Evolutionary conservation across 2,113 vertebrate species (phyloP), one percentile per base, ranked within the genome.

Genomic region (Serilophus lunatus): DNA sequence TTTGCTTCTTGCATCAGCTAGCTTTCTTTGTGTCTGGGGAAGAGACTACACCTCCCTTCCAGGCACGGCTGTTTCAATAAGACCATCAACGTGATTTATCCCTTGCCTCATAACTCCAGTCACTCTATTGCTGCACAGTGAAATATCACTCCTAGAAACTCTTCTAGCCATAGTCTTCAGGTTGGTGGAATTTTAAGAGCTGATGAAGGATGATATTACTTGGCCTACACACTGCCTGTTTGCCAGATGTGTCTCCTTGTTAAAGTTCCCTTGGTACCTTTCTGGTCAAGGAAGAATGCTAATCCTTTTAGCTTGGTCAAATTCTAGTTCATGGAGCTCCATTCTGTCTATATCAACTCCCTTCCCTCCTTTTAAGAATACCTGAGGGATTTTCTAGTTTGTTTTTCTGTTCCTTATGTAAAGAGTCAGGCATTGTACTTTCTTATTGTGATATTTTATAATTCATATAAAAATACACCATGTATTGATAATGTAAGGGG

Each of bases 301-400:
- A 95, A 95, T 93, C 45, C 89, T 91, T 90, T 95, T 90, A 96
- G 54, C 85, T 85, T 97, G 90, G 89, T 97, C 75, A 95, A 92
- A 95, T 85, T 93, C 45, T 35, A 82, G 35, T 82, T 93, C 61
- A 86, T 56, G 29, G 42, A 86, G 26, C 24, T 82, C 35, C 18
- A 17, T 86, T 90, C 44, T 64, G 6, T 76, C 42, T 91, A 7
- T 45, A 85, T 54, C 23, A 70, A 12, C 1, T 19, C 56, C 35
- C 33, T 71, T 70, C 14, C 26, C 12, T 26, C 53, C 45, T 40
- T 72, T 71, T 72, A 90, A 28, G 65, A 86, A 65, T 74, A 90
- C 6, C 57, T 54, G 16, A 47, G 31, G 31, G 19, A 2, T 71
- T 69, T 86, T 4, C 47, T 64, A 22, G 10, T 54, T 75, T 84